Evolutionary conservation across 2,888 invertebrate species (phyloP), one percentile per base, ranked within the genome.

Genomic region (Lissonota sp.): DNA sequence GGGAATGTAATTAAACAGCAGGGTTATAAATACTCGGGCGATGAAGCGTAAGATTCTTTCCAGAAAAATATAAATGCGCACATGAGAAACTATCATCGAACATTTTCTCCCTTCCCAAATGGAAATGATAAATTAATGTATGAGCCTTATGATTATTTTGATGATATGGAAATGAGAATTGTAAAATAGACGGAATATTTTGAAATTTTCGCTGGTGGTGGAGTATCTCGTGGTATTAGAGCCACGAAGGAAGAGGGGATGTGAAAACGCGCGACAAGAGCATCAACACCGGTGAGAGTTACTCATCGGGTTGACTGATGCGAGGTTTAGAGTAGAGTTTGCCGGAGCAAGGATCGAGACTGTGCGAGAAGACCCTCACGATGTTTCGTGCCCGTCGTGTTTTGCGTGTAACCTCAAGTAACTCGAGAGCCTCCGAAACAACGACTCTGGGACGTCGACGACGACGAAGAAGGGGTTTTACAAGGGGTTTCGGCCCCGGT

Each of bases 381-480:
- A 81, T 78, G 73, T 81, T 78, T 71, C 81, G 78, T 80, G 80
- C 67, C 57, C 14, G 72, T 49, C 80, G 62, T 81, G 81, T 79
- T 82, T 79, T 76, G 80, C 78, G 82, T 83, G 82, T 75, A 78
- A 75, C 82, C 83, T 62, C 78, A 66, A 71, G 84, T 84, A 84
- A 84, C 82, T 78, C 78, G 83, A 84, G 82, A 81, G 57, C 75
- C 84, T 78, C 66, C 42, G 44, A 8, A 75, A 49, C 71, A 16
- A 16, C 69, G 62, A 26, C 26, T 26, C 26, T 3, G 26, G 26
- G 26, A 62, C 44, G 66, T 49, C 55, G 72, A 76, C 79, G 16
- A 63, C 46, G 63, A 86, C 83, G 84, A 83, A 86, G 87, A 86
- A 83, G 83, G 74, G 76, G 80, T 72, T 80, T 63, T 49, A 16